These are phyloP conservation scores for Troides oblongomaculatus DNA, from an alignment of 2,888 invertebrate species.

Conservation along the genomic window DNA sequence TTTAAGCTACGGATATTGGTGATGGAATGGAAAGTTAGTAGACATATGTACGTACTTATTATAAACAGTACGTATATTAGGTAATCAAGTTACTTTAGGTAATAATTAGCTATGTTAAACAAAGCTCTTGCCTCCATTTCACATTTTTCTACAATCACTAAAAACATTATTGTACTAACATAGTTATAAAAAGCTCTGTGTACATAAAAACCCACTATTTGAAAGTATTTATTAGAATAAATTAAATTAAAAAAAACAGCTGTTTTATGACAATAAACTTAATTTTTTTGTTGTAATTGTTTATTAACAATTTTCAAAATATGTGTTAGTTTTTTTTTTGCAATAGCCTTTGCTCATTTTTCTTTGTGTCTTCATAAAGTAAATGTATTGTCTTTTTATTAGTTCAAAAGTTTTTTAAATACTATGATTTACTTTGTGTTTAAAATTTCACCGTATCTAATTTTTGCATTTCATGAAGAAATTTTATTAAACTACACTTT, in stretches of 20 bases:
- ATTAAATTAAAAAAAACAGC: conserved; percentile 35
- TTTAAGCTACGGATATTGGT: conserved; percentile 31
- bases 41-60: conserved; percentile 32
- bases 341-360: neutral
- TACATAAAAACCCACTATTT: conserved; percentile 19
- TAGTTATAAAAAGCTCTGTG: conserved; percentile 30
- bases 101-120: conserved; percentile 49
- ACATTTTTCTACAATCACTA: conserved; percentile 57
- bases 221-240: conserved; percentile 14
- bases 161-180: conserved; percentile 51
- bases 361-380: neutral
- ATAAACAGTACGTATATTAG: conserved; percentile 33
- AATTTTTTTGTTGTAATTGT: conserved; percentile 1
- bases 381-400: neutral
- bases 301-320: neutral
- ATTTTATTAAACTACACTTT: neutral
- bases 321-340: neutral
- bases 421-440: neutral
- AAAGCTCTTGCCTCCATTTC: conserved; percentile 58
- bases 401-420: neutral
- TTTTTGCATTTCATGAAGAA: neutral
- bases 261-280: conserved; percentile 50
- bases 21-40: conserved; percentile 31
- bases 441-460: neutral
- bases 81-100: conserved; percentile 34